Percentiles rank a stretch among this genome's conserved stretches.
These are phyloP conservation scores for Eupleurogrammus muticus DNA, from an alignment of 2,797 vertebrate genomes.

Conservation along the genomic window DNA sequence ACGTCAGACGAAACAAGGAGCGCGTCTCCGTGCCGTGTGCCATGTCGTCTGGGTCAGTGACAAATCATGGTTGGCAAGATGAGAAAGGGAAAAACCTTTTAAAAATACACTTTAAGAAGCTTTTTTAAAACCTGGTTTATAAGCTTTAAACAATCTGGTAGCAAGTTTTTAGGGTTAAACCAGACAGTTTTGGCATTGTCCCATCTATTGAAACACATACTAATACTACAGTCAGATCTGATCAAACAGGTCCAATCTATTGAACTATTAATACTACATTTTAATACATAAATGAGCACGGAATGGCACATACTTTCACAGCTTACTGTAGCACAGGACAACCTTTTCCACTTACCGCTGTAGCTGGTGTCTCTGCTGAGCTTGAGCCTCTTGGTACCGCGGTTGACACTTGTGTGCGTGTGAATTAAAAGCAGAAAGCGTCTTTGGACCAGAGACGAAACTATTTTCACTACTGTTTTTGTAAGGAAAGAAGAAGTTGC, in stretches of 20 bases:
- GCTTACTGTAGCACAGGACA: constrained; percentile 32
- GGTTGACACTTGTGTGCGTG: constrained; percentile 4
- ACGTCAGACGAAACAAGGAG: constrained; percentile 18
- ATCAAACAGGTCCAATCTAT: too few relatives aligned
- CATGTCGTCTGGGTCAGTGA: too few relatives aligned
- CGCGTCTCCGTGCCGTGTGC: background rate
- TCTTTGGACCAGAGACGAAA: background rate
- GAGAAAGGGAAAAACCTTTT: too few relatives aligned
- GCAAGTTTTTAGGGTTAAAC: too few relatives aligned
- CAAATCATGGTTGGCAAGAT: too few relatives aligned
- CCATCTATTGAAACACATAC: constrained; percentile 10
- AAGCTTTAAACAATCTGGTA: too few relatives aligned
- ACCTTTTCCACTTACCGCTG: background rate
- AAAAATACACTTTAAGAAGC: too few relatives aligned
- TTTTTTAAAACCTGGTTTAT: too few relatives aligned
- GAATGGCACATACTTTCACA: background rate
- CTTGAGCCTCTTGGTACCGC: constrained; percentile 7
- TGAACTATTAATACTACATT: too few relatives aligned
- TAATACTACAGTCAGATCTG: too few relatives aligned
- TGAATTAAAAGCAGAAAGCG: constrained; percentile 3
- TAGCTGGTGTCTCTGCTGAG: background rate
- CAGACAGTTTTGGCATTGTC: too few relatives aligned
- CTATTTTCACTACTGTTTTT: constrained; percentile 18
- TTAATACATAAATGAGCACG: background rate
- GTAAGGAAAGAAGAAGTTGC: constrained; percentile 51